Conservation (phyloP, 2,888 invertebrate genomes). For the Cetonia aurata region DNA sequence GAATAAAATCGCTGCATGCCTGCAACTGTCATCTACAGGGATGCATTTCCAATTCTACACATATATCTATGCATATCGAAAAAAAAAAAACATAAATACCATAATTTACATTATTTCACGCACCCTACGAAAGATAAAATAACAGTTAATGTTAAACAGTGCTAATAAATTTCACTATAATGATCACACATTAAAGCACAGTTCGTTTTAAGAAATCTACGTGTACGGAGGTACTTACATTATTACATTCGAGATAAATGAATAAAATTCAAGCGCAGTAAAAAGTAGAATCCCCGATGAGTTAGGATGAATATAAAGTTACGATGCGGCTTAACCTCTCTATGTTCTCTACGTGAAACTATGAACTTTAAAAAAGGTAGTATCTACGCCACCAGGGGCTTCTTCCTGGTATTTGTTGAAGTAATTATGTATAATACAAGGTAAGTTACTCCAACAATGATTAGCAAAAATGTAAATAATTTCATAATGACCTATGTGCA, state of each 20-base stretch:
- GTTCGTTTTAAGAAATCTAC: constrained; percentile 39
- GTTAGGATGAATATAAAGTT: constrained; percentile 46
- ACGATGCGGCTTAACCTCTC: constrained; percentile 47
- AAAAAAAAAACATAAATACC: too few relatives aligned
- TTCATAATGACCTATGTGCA: too few relatives aligned
- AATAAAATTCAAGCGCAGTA: constrained; percentile 50
- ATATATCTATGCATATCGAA: too few relatives aligned
- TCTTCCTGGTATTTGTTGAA: constrained; percentile 42
- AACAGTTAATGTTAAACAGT: constrained; percentile 1
- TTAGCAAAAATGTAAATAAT: too few relatives aligned
- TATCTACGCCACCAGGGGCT: constrained; percentile 34
- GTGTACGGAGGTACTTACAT: constrained; percentile 37
- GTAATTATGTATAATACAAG: background rate
- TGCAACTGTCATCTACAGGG: too few relatives aligned
- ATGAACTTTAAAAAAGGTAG: constrained; percentile 44
- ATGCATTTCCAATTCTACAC: too few relatives aligned
- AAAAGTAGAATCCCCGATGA: constrained; percentile 50
- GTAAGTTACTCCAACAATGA: too few relatives aligned
- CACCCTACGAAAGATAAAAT: too few relatives aligned
- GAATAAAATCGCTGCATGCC: too few relatives aligned
- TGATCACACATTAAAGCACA: constrained; percentile 35
- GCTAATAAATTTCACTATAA: constrained; percentile 25
- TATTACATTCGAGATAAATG: constrained; percentile 48
- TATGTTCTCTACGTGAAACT: constrained; percentile 48
- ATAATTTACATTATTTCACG: too few relatives aligned